Conservation (phyloP, 1,140 invertebrate genomes). For the Amyelois transitella region DNA sequence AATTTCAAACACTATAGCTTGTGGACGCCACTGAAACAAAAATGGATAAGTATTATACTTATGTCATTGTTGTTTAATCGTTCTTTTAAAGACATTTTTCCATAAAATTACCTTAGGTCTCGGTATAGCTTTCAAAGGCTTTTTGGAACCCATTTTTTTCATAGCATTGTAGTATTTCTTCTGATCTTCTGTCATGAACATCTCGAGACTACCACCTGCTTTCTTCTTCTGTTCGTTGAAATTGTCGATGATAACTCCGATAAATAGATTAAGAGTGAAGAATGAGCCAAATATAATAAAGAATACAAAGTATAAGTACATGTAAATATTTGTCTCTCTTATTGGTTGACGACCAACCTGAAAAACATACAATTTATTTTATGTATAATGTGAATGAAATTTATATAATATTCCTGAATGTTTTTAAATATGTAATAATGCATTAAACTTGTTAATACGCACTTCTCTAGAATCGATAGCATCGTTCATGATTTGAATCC, state of each 20-base stretch:
- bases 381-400: background rate
- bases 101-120: slow-evolving; percentile 91
- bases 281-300: slow-evolving; percentile 98
- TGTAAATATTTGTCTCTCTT: slow-evolving; percentile 95
- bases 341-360: slow-evolving; percentile 93
- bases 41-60: slow-evolving; percentile 38
- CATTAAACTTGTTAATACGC: slow-evolving; percentile 14
- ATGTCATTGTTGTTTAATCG: no score
- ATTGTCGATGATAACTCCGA: slow-evolving; percentile 98
- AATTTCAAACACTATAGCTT: slow-evolving; percentile 97
- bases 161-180: slow-evolving; percentile 99
- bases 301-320: slow-evolving; percentile 98
- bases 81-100: no score
- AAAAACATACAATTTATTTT: slow-evolving; percentile 6
- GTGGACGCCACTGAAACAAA: slow-evolving; percentile 90
- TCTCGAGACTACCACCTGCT: slow-evolving; percentile 96
- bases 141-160: slow-evolving; percentile 99
- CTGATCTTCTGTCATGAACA: slow-evolving; percentile 99
- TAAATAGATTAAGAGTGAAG: slow-evolving; percentile 98
- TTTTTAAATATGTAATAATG: no score
- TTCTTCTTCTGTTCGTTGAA: slow-evolving; percentile 99
- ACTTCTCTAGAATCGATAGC: slow-evolving; percentile 96
- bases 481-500: slow-evolving; percentile 98
- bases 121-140: slow-evolving; percentile 97
- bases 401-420: no score